Conservation (phyloP, 2,113 vertebrate species). For the Neogobius melanostomus region DNA sequence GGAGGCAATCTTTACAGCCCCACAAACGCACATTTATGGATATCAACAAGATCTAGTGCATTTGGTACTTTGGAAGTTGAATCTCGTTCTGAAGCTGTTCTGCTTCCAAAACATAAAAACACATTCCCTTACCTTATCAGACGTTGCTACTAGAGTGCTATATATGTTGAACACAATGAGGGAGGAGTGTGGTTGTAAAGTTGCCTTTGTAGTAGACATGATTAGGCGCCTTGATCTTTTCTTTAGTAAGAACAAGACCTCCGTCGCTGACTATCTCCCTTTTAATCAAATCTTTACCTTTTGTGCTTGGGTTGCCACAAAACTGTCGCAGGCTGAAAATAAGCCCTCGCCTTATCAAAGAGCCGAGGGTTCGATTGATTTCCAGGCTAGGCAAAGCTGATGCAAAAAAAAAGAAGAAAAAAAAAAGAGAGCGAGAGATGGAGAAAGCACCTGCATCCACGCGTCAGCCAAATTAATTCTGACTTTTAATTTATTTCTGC, state of each 20-base stretch:
- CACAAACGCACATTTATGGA: conserved; percentile 38
- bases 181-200: conserved; percentile 68
- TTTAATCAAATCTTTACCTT: conserved; percentile 96
- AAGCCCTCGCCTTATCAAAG: conserved; percentile 82
- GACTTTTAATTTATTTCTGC: conserved; percentile 99
- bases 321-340: conserved; percentile 96
- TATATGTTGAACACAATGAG: conserved; percentile 30
- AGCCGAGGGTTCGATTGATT: conserved; percentile 93
- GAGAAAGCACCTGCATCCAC: conserved; percentile 83
- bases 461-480: conserved; percentile 99
- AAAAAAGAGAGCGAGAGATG: conserved; percentile 4
- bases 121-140: conserved; percentile 35
- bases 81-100: conserved; percentile 2
- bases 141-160: conserved; percentile 42
- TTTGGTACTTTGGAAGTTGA: too few relatives aligned
- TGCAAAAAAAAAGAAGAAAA: conserved; percentile 22
- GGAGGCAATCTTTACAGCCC: conserved; percentile 25
- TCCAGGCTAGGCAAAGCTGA: conserved; percentile 80
- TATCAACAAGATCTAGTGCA: conserved; percentile 26
- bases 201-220: conserved; percentile 81
- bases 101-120: conserved; percentile 22
- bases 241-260: conserved; percentile 96
- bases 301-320: conserved; percentile 84
- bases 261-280: conserved; percentile 96
- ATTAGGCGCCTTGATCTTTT: conserved; percentile 94